These are phyloP conservation scores for Scyliorhinus canicula DNA, from an alignment of 2,797 vertebrate genomes.

Conservation along the genomic window DNA sequence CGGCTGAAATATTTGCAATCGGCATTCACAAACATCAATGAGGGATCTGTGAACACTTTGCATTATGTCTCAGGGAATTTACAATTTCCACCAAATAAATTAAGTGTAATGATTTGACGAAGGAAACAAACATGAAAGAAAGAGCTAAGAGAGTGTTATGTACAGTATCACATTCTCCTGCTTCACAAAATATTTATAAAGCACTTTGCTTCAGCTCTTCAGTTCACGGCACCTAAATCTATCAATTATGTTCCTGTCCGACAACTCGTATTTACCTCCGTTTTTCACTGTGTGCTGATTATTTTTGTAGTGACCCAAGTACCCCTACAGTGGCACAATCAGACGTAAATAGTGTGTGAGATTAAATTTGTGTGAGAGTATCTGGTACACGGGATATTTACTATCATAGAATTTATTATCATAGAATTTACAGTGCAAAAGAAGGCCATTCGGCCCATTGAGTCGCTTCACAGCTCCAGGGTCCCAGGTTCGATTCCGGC, in stretches of 20 bases:
- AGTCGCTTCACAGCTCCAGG: too few relatives aligned
- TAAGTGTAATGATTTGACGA: neutral
- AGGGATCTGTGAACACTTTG: neutral
- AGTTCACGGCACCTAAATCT: neutral
- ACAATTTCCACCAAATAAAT: neutral
- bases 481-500: too few relatives aligned
- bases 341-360: too few relatives aligned
- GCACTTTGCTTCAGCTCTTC: neutral
- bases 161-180: neutral
- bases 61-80: neutral
- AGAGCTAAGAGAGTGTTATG: neutral
- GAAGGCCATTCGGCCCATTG: too few relatives aligned
- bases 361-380: neutral
- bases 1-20: neutral
- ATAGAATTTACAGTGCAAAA: too few relatives aligned
- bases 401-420: too few relatives aligned
- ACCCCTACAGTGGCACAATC: neutral
- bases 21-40: neutral
- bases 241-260: constrained; percentile 12
- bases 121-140: neutral
- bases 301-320: neutral
- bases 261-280: neutral
- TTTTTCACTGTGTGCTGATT: neutral
- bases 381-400: neutral
- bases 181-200: constrained; percentile 33